These are phyloP conservation scores for Burhinus bistriatus DNA, from an alignment of 2,113 vertebrate species.

Conservation along the genomic window DNA sequence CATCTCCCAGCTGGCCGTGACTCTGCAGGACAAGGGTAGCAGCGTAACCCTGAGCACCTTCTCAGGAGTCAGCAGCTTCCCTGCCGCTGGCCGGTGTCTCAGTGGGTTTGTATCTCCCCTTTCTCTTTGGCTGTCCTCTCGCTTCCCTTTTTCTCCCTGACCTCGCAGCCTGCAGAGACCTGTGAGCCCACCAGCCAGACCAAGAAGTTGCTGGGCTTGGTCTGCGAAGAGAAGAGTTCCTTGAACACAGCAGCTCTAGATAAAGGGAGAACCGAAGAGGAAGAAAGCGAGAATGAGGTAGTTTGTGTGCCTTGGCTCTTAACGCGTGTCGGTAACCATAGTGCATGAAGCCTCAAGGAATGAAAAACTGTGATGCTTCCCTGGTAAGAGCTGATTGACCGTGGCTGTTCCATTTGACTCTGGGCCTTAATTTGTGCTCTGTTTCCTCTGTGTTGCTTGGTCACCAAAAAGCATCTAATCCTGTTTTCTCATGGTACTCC, in stretches of 20 bases:
- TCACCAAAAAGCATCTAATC: not conserved
- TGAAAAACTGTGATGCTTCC: not conserved
- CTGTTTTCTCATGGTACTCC: not conserved
- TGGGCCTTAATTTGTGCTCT: not conserved
- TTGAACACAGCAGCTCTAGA: conserved; percentile 47
- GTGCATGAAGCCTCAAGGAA: not conserved
- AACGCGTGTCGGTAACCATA: rapidly evolving
- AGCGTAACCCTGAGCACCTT: not conserved
- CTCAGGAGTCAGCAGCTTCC: not conserved
- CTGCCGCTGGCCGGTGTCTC: not conserved
- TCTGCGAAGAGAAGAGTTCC: conserved; percentile 67
- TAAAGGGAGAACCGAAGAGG: conserved; percentile 60
- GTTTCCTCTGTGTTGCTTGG: not conserved
- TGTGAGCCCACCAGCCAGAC: not conserved
- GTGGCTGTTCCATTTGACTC: not conserved
- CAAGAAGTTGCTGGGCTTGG: conserved; percentile 47
- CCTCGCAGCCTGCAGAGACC: conserved; percentile 9
- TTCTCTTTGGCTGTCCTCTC: not conserved
- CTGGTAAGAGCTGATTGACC: not conserved
- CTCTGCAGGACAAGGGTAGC: not conserved
- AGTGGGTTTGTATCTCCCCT: rapidly evolving
- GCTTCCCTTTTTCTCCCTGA: not conserved
- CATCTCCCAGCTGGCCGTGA: not conserved
- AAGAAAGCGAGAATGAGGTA: conserved; percentile 73
- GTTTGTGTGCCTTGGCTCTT: not conserved